phyloP scores from a whole-genome alignment of 2,888 invertebrate species.

The Eulithis prunata region DNA sequence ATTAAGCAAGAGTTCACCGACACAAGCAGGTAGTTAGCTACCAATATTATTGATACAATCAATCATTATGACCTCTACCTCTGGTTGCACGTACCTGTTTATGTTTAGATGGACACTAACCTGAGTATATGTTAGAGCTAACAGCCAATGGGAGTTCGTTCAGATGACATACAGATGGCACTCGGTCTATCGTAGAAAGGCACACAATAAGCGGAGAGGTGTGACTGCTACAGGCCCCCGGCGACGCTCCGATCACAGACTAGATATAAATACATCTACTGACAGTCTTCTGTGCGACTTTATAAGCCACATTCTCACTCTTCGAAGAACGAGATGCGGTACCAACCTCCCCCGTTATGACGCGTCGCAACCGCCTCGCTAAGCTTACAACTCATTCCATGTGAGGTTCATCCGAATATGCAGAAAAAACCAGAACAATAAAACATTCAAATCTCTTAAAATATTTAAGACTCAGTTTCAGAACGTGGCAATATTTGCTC shows the following conservation, averaged over 20 bases:
- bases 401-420: conserved; percentile 3
- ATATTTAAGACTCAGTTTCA: background rate
- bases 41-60: background rate
- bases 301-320: conserved; percentile 64
- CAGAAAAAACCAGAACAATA: background rate
- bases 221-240: conserved; percentile 81
- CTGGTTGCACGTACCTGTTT: background rate
- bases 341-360: conserved; percentile 41
- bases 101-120: background rate
- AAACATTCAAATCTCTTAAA: background rate
- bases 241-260: conserved; percentile 83
- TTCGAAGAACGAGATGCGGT: conserved; percentile 55
- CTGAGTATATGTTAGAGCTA: conserved; percentile 11
- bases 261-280: conserved; percentile 82
- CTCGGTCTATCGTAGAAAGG: conserved; percentile 80
- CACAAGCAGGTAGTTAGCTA: conserved; percentile 10
- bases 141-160: conserved; percentile 54
- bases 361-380: conserved; percentile 26
- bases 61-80: background rate
- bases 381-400: conserved; percentile 1
- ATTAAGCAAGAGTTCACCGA: conserved; percentile 13
- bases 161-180: conserved; percentile 61
- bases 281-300: conserved; percentile 74
- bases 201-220: conserved; percentile 83
- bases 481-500: background rate